Evolutionary conservation across 2,797 vertebrate genomes (phyloP), one percentile per base, ranked within the genome.

Genomic region (Diplodus sargus): DNA sequence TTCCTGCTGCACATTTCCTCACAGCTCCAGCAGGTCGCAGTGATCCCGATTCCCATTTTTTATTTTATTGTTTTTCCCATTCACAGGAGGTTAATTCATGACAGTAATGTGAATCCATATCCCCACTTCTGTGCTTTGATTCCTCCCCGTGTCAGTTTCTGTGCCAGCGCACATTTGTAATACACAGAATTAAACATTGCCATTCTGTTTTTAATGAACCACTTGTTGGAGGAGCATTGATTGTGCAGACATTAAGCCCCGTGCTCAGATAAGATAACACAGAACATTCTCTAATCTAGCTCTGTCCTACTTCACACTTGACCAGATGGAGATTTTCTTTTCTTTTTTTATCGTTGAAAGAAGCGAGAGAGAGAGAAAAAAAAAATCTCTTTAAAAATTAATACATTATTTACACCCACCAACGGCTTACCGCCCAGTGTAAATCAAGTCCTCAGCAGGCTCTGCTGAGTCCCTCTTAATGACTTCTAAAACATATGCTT

Each of bases 301-400:
- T 69, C 91, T 94, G 93, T 93, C 94, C 94, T 93, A 93, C 92
- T 95, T 95, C 91, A 90, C 94, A 94, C 93, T 93, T 91, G 87
- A 90, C 92, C 94, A 94, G 93, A 95, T 95, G 94, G 93, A 94
- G 92, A 91, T 89, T 84, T 34, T 34, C 8, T 34, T 34, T 91
- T 82, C 83, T 81, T 91, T 88, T 85, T 91, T 88, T 85, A 90
- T 91, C 87, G 84, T 83, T 89, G 75, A 84, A 91, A 84, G 85
- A 82, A 79, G 79, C 85, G 78, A 79, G 79, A 82, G 79, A 77
- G 30, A 30, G 30, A 34, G 6, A 34, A 34, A 85, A 89, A 89
- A 70, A 87, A 92, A 91, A 91, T 91, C 91, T 92, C 91, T 94
- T 94, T 92, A 93, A 93, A 94, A 94, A 94, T 94, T 57, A 93